Evolutionary conservation across 1,140 invertebrate genomes (phyloP).

Genomic region (Centruroides sculpturatus): DNA sequence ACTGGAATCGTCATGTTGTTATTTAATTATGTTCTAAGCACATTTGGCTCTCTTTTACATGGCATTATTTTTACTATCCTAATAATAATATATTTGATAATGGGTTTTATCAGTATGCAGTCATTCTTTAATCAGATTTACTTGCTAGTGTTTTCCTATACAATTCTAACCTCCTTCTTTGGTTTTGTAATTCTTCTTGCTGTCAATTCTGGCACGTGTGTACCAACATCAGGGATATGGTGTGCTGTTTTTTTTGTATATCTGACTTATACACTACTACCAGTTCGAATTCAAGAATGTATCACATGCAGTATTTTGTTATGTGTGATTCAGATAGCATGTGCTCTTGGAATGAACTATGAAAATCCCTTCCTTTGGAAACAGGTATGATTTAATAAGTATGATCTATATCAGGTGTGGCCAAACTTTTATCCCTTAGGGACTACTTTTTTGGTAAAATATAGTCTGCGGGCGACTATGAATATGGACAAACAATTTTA

Average conservation of each 20-base stretch:
- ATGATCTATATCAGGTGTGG: no score
- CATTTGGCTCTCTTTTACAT: slow-evolving; percentile 18
- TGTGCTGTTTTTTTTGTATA: slow-evolving; percentile 65
- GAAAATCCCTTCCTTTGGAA: slow-evolving; percentile 24
- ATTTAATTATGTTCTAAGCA: slow-evolving; percentile 29
- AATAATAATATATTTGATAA: slow-evolving; percentile 37
- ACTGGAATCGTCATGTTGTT: slow-evolving; percentile 44
- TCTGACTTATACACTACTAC: slow-evolving; percentile 71
- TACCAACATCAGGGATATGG: slow-evolving; percentile 42
- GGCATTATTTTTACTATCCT: slow-evolving; percentile 26
- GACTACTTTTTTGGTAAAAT: no score
- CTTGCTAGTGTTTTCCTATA: slow-evolving; percentile 62
- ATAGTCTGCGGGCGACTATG: no score
- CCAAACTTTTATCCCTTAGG: no score
- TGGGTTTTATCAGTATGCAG: slow-evolving; percentile 56
- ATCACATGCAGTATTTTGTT: slow-evolving; percentile 52
- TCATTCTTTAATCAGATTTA: slow-evolving; percentile 76
- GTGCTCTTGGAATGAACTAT: slow-evolving; percentile 24
- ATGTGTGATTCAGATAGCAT: slow-evolving; percentile 47
- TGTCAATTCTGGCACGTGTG: slow-evolving; percentile 19
- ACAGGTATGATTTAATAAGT: slow-evolving; percentile 24
- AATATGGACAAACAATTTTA: no score
- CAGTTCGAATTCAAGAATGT: slow-evolving; percentile 58
- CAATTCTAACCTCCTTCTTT: slow-evolving; percentile 53
- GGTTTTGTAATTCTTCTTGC: slow-evolving; percentile 40